Evolutionary conservation across 1,140 invertebrate species (phyloP).

Genomic region (Drosophila baimaii): DNA sequence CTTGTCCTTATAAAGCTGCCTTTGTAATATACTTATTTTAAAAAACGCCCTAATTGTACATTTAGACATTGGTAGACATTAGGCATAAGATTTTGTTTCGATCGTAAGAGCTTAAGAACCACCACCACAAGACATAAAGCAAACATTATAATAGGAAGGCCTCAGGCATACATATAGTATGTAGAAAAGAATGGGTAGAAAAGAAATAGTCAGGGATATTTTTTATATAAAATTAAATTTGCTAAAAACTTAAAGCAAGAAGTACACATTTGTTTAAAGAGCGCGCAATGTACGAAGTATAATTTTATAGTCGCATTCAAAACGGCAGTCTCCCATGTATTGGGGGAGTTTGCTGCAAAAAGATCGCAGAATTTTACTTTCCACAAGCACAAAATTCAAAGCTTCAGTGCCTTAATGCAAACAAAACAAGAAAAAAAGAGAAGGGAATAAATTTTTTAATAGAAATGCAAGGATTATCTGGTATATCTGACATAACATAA

Average conservation of each 20-base stretch:
- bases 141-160: constrained; percentile 56
- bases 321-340: constrained; percentile 7
- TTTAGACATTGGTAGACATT: constrained; percentile 49
- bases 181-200: constrained; percentile 32
- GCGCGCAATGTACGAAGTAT: constrained; percentile 47
- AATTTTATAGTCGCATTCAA: constrained; percentile 61
- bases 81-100: constrained; percentile 41
- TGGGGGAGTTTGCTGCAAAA: neutral
- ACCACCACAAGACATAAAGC: constrained; percentile 35
- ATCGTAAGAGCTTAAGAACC: constrained; percentile 67
- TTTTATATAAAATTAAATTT: constrained; percentile 73
- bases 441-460: constrained; percentile 32
- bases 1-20: constrained; percentile 62
- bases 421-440: constrained; percentile 24
- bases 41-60: constrained; percentile 72
- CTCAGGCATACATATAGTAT: constrained; percentile 67
- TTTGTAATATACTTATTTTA: constrained; percentile 76
- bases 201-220: constrained; percentile 81
- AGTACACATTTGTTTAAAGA: constrained; percentile 38
- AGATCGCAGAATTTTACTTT: constrained; percentile 55
- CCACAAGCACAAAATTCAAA: constrained; percentile 79
- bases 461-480: constrained; percentile 44
- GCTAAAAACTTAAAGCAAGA: constrained; percentile 35
- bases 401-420: constrained; percentile 83
- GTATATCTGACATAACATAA: constrained; percentile 18